Percentiles rank a stretch among this genome's conserved stretches.
These are phyloP conservation scores for Saccopteryx leptura DNA, from an alignment of 2,113 vertebrate genomes.

Conservation along the genomic window DNA sequence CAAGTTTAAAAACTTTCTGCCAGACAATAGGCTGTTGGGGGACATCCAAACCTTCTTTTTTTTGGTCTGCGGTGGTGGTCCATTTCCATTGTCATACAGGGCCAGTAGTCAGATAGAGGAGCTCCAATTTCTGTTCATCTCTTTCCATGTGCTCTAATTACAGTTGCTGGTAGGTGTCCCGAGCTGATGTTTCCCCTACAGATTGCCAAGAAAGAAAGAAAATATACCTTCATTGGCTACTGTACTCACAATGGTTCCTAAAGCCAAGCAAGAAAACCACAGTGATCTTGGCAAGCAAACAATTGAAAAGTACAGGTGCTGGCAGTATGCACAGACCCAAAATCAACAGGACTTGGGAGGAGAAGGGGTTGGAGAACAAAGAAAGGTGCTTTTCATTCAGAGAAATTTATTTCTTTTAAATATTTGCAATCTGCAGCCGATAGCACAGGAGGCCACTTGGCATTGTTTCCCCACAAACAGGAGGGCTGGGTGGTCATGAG, in stretches of 20 bases:
- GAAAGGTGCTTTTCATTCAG: slow-evolving; percentile 89
- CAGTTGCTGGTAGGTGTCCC: neutral
- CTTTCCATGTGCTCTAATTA: slow-evolving; percentile 1
- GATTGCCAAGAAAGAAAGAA: slow-evolving; percentile 73
- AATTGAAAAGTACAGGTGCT: slow-evolving; percentile 91
- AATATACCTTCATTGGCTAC: slow-evolving; percentile 79
- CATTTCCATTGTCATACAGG: neutral
- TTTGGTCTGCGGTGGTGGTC: neutral
- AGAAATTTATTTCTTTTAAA: slow-evolving; percentile 93
- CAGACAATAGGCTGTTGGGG: neutral
- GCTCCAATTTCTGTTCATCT: neutral
- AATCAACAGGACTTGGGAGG: slow-evolving; percentile 88
- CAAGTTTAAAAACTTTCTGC: neutral
- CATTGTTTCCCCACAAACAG: slow-evolving; percentile 87
- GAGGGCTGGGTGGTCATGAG: slow-evolving; percentile 84
- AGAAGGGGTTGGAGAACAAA: slow-evolving; percentile 78
- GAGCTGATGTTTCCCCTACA: neutral
- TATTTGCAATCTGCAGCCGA: slow-evolving; percentile 92
- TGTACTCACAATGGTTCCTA: slow-evolving; percentile 82
- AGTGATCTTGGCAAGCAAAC: slow-evolving; percentile 88
- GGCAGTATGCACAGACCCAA: slow-evolving; percentile 83
- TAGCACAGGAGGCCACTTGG: slow-evolving; percentile 87
- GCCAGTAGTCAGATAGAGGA: neutral
- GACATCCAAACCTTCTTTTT: neutral
- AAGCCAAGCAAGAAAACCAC: slow-evolving; percentile 83